Conservation (phyloP, 2,113 vertebrate genomes). For the Scartelaos histophorus region DNA sequence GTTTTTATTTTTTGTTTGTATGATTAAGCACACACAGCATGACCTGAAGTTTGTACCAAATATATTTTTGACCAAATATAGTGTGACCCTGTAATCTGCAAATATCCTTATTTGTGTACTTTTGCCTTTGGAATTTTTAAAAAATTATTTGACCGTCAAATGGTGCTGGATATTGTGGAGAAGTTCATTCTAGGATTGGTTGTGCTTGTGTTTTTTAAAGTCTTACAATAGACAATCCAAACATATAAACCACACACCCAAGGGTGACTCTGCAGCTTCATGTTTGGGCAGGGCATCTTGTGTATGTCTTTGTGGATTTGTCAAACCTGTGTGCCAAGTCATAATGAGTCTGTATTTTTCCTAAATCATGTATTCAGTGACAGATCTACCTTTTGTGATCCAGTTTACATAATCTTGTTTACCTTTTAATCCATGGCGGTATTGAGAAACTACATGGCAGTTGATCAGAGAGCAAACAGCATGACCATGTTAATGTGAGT, state of each 20-base stretch:
- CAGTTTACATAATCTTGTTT: background rate
- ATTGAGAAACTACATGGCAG: background rate
- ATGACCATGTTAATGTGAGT: background rate
- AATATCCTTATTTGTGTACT: background rate
- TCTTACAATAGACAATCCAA: slow-evolving; percentile 23
- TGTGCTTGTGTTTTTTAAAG: slow-evolving; percentile 13
- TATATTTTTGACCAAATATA: slow-evolving; percentile 1
- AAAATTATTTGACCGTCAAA: background rate
- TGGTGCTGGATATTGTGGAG: background rate
- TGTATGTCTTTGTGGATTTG: background rate
- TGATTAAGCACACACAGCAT: slow-evolving; percentile 2
- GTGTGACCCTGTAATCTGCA: background rate
- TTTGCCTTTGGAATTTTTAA: background rate
- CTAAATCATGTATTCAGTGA: background rate
- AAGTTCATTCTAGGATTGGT: slow-evolving; percentile 12
- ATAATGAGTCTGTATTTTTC: background rate
- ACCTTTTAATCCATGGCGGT: background rate
- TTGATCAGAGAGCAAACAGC: background rate
- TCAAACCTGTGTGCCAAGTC: background rate
- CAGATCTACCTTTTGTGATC: background rate
- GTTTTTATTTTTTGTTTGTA: background rate
- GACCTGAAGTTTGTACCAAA: background rate
- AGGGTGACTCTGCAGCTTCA: background rate
- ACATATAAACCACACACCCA: background rate
- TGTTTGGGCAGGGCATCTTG: background rate